Conservation (phyloP, 2,888 invertebrate species). For the Teleogryllus oceanicus region DNA sequence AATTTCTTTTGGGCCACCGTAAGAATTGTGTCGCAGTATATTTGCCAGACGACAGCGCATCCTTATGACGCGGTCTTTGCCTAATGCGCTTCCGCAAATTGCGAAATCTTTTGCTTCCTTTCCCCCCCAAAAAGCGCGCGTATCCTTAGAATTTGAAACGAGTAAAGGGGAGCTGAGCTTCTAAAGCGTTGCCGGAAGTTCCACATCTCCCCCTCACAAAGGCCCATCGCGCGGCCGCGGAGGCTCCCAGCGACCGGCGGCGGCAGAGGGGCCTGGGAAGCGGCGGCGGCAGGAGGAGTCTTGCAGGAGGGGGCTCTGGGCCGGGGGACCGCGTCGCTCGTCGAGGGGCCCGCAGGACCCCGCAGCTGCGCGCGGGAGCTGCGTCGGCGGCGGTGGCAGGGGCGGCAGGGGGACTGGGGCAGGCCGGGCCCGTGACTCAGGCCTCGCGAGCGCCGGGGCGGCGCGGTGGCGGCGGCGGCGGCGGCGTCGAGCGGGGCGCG, state of each 20-base stretch:
- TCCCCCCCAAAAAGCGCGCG: neutral
- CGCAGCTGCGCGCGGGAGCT: neutral
- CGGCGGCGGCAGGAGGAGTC: neutral
- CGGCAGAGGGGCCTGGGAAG: neutral
- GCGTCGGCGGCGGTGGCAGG: neutral
- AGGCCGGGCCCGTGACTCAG: neutral
- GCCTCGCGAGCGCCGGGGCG: neutral
- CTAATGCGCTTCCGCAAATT: neutral
- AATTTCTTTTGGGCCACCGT: too few species aligned
- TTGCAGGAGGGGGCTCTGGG: neutral
- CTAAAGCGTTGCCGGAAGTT: conserved; percentile 7
- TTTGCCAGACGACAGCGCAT: too few species aligned
- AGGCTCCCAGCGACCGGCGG: too few species aligned
- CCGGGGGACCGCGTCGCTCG: neutral
- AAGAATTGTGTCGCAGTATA: too few species aligned
- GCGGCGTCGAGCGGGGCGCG: neutral
- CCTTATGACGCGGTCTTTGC: too few species aligned
- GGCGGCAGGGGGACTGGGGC: neutral
- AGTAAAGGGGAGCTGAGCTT: neutral
- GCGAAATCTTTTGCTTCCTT: neutral
- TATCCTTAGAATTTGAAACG: conserved; percentile 1
- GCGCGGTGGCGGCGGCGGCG: neutral
- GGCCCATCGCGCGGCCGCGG: neutral
- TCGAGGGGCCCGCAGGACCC: neutral
- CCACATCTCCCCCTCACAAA: conserved; percentile 7